phyloP scores from a whole-genome alignment of 2,797 vertebrate genomes.

The Pseudochirops corinnae region DNA sequence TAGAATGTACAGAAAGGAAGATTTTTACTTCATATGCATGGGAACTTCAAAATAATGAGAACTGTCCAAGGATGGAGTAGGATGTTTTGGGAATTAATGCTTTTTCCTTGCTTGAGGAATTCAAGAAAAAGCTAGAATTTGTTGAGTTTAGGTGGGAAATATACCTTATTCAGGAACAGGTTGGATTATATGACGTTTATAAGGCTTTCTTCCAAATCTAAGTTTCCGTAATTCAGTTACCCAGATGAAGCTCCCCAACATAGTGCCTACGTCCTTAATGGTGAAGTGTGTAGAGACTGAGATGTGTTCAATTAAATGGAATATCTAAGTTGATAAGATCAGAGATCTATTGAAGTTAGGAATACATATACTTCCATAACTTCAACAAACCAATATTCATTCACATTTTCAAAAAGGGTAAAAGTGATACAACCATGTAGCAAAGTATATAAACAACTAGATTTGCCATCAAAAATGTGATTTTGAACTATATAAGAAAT shows the following conservation, averaged over 20 bases:
- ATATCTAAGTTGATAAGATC: no score
- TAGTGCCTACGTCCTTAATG: no score
- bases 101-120: neutral
- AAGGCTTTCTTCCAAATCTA: neutral
- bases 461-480: neutral
- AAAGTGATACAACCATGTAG: neutral
- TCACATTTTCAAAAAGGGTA: neutral
- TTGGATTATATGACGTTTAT: neutral
- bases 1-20: neutral
- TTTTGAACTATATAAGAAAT: neutral
- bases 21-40: neutral
- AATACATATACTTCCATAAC: no score
- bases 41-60: neutral
- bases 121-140: neutral
- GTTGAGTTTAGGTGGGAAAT: neutral
- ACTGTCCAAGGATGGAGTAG: neutral
- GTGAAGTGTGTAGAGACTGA: no score
- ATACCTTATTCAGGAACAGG: neutral
- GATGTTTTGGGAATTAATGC: neutral
- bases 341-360: no score
- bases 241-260: neutral
- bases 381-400: no score
- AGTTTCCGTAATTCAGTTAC: neutral
- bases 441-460: neutral
- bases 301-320: no score